Evolutionary conservation across 2,888 invertebrate genomes (phyloP).

Genomic region (Carcina quercana): DNA sequence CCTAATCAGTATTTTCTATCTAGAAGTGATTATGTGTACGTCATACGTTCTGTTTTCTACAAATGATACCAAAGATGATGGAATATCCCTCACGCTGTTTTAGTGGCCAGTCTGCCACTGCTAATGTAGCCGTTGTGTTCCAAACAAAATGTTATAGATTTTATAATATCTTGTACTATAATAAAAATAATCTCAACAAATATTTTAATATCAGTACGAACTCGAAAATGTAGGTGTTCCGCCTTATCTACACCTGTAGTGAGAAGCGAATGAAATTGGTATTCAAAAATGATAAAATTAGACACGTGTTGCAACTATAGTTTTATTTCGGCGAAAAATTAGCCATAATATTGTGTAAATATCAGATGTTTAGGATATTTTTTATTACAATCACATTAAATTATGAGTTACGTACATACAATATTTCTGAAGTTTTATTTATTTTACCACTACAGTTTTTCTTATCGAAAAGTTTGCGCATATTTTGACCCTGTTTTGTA

Average conservation of each 20-base stretch:
- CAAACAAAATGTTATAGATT: slow-evolving; percentile 56
- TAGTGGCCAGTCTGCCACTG: slow-evolving; percentile 35
- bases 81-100: slow-evolving; percentile 64
- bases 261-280: too few relatives aligned
- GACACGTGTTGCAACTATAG: slow-evolving; percentile 60
- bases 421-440: slow-evolving; percentile 14
- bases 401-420: slow-evolving; percentile 50
- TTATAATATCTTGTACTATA: slow-evolving; percentile 61
- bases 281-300: slow-evolving; percentile 39
- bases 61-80: slow-evolving; percentile 72
- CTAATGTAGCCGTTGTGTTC: slow-evolving; percentile 48
- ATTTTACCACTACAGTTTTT: too few relatives aligned
- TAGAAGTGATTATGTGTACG: slow-evolving; percentile 39
- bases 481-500: too few relatives aligned
- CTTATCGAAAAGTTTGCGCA: too few relatives aligned
- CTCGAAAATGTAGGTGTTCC: too few relatives aligned
- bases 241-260: too few relatives aligned
- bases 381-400: slow-evolving; percentile 65
- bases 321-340: slow-evolving; percentile 48
- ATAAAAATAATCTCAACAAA: slow-evolving; percentile 48
- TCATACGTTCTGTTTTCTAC: slow-evolving; percentile 49
- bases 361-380: slow-evolving; percentile 46
- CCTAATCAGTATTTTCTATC: slow-evolving; percentile 59
- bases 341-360: slow-evolving; percentile 55
- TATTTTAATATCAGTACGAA: too few relatives aligned